These are phyloP conservation scores for Atractosteus spatula DNA, from an alignment of 2,113 vertebrate species.

Conservation along the genomic window DNA sequence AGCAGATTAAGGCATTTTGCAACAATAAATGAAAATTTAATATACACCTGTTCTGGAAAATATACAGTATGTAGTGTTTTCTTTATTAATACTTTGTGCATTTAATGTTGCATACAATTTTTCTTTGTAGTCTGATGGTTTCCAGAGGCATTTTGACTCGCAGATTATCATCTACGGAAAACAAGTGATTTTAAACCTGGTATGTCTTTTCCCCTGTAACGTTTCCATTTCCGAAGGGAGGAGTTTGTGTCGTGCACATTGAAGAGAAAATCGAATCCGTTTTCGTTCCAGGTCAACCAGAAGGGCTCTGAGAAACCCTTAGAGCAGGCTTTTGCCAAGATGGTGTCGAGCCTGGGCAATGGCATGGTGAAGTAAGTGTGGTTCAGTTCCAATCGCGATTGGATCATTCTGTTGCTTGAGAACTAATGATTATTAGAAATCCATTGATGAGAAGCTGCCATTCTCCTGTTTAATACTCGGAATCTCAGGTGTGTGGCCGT, in stretches of 20 bases:
- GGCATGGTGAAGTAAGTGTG: constrained; percentile 81
- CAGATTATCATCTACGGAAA: constrained; percentile 92
- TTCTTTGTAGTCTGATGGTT: constrained; percentile 80
- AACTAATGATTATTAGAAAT: neutral
- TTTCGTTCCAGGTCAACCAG: constrained; percentile 80
- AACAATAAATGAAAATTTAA: too few species aligned
- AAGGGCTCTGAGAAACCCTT: constrained; percentile 92
- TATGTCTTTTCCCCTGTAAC: constrained; percentile 46
- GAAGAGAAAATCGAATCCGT: neutral
- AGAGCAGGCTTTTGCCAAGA: constrained; percentile 81
- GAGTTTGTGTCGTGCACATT: neutral
- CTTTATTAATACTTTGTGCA: too few species aligned
- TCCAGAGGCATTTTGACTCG: constrained; percentile 94
- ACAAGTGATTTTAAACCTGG: constrained; percentile 90
- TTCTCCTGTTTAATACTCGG: neutral
- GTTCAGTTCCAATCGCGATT: neutral
- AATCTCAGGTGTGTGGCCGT: too few species aligned
- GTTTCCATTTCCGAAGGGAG: neutral
- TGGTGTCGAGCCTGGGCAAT: constrained; percentile 80
- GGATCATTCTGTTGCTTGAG: neutral
- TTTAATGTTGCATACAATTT: too few species aligned
- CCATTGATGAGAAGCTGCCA: neutral
- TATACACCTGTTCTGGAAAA: too few species aligned
- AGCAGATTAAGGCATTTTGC: too few species aligned
- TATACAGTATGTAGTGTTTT: too few species aligned